Conservation (phyloP, 1,140 invertebrate species). For the Bursaphelenchus mucronatus region DNA sequence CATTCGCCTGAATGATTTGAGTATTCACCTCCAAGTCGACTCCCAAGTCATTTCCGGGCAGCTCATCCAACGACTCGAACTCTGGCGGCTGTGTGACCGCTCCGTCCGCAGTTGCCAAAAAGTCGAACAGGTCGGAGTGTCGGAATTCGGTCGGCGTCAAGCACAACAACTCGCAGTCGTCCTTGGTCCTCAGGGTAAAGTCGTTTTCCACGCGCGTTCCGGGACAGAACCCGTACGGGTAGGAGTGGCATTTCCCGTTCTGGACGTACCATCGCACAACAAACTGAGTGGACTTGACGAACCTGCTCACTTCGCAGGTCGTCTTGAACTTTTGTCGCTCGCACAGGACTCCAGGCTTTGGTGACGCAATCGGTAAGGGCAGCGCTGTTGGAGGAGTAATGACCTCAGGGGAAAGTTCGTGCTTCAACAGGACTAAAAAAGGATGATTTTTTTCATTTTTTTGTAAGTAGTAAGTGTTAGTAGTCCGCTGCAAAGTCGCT, state of each 20-base stretch:
- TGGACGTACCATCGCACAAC: constrained; percentile 34
- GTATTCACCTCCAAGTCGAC: too few relatives aligned
- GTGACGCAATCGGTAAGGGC: neutral
- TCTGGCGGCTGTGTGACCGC: too few relatives aligned
- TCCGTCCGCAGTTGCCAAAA: neutral
- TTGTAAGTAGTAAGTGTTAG: neutral
- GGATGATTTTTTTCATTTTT: neutral
- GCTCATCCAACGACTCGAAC: too few relatives aligned
- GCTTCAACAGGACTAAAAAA: neutral
- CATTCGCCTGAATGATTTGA: too few relatives aligned
- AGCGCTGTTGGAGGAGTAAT: neutral
- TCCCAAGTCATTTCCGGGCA: too few relatives aligned
- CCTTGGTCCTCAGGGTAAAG: constrained; percentile 32
- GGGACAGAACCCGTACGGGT: constrained; percentile 38
- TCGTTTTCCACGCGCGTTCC: constrained; percentile 32
- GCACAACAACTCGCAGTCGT: constrained; percentile 22
- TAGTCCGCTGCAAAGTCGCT: too few relatives aligned
- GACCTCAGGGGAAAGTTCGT: neutral
- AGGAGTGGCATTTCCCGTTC: constrained; percentile 31
- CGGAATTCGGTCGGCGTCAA: constrained; percentile 3
- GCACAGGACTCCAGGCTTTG: neutral
- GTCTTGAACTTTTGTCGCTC: neutral
- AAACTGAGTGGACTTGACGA: constrained; percentile 19
- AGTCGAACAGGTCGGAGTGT: constrained; percentile 15
- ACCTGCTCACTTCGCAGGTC: neutral